Evolutionary conservation across 2,113 vertebrate genomes (phyloP), one percentile per base, ranked within the genome.

Genomic region (Tringa solitaria): DNA sequence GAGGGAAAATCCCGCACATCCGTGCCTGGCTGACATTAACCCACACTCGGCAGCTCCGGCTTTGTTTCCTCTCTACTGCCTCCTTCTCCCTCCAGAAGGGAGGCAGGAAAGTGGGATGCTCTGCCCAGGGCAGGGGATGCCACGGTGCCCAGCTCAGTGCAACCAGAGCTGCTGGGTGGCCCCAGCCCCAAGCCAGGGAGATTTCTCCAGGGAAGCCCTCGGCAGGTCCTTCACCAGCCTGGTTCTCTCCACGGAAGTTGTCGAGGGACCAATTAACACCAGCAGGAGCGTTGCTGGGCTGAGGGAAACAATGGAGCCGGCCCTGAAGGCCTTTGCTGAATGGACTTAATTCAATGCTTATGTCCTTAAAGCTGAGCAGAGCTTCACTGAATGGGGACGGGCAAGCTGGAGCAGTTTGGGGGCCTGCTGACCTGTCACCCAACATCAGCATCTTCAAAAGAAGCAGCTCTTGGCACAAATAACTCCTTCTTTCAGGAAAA

Each of bases 401-500:
- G 63, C 51, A 84, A 69, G 64, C 70, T 53, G 65, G 65, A 68
- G 81, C 37, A 63, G 64, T 84, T 15, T 80, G 54, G 86, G 64
- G 76, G 68, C 86, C 89, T 75, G 84, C 67, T 92, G 94, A 86
- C 76, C 95, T 86, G 76, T 93, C 94, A 95, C 33, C 89, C 84
- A 90, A 65, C 79, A 95, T 88, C 83, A 95, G 75, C 67, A 67
- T 87, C 95, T 84, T 95, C 69, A 61, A 92, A 95, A 86, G 86
- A 84, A 89, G 65, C 53, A 77, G 88, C 54, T 80, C 68, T 77
- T 93, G 81, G 87, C 80, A 84, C 89, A 95, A 96, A 96, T 87
- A 91, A 57, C 68, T 68, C 89, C 28, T 85, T 70, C 86, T 92
- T 96, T 88, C 57, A 68, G 33, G 39, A 43, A 45, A 80, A 48